Conservation (phyloP, 2,888 invertebrate genomes). For the Hedychridium roseum region DNA sequence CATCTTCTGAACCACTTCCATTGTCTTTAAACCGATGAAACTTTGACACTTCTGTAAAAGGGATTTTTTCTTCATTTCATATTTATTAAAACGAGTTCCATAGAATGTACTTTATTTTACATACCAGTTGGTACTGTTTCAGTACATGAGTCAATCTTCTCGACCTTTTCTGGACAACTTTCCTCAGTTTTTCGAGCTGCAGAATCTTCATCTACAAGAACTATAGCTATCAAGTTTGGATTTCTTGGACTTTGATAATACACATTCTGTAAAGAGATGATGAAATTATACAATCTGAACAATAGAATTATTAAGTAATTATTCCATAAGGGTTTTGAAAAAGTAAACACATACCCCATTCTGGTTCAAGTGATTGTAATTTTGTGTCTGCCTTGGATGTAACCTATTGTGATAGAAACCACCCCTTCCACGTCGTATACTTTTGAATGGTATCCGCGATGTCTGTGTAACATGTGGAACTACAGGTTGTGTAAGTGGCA, state of each 20-base stretch:
- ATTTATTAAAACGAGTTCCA: not conserved
- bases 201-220: slow-evolving; percentile 58
- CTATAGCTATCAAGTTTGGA: slow-evolving; percentile 66
- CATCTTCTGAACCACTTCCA: slow-evolving; percentile 63
- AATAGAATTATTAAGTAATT: not conserved
- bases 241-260: slow-evolving; percentile 56
- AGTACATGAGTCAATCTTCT: slow-evolving; percentile 22
- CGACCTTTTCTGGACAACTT: slow-evolving; percentile 15
- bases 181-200: slow-evolving; percentile 33
- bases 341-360: slow-evolving; percentile 43
- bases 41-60: slow-evolving; percentile 57
- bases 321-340: not conserved
- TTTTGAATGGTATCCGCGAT: slow-evolving; percentile 35
- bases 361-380: too few relatives aligned
- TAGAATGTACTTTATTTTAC: not conserved
- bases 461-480: slow-evolving; percentile 30
- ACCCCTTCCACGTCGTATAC: slow-evolving; percentile 34
- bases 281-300: not conserved
- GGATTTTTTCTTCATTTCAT: not conserved
- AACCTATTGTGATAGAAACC: slow-evolving; percentile 37
- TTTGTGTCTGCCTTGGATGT: slow-evolving; percentile 43
- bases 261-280: slow-evolving; percentile 41
- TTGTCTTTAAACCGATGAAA: slow-evolving; percentile 66
- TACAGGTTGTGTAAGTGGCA: slow-evolving; percentile 21
- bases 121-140: slow-evolving; percentile 26